A percentile compares a stretch with the other conserved stretches of the same genome.
Evolutionary conservation across 1,140 invertebrate genomes (phyloP).

Genomic region (Lasioglossum albipes): DNA sequence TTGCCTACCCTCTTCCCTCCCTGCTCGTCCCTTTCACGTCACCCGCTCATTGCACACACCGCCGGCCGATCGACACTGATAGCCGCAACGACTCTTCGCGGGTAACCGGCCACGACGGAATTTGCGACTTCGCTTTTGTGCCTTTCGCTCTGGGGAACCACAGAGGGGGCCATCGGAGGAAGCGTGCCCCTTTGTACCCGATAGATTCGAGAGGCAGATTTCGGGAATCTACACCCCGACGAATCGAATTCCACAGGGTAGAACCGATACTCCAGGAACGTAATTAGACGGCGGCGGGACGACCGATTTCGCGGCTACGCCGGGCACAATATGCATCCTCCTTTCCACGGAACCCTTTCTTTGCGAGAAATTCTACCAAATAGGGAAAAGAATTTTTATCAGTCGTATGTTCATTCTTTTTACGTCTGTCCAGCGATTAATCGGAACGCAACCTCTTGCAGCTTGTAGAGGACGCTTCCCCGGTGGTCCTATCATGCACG

Average conservation of each 20-base stretch:
- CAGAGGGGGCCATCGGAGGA: background rate
- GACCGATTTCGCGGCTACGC: background rate
- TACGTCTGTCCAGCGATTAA: no score
- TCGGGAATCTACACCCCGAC: slow-evolving; percentile 20
- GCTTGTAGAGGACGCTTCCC: no score
- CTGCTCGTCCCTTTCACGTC: slow-evolving; percentile 36
- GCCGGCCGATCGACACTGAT: slow-evolving; percentile 75
- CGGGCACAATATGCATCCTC: no score
- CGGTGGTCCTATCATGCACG: no score
- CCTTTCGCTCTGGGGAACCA: background rate
- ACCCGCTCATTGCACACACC: slow-evolving; percentile 46
- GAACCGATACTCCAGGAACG: background rate
- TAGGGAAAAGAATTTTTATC: no score
- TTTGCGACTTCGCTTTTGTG: slow-evolving; percentile 64
- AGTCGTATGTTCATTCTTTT: no score
- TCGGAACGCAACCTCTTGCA: no score
- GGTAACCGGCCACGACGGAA: slow-evolving; percentile 52
- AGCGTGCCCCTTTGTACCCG: slow-evolving; percentile 26
- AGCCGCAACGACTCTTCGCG: slow-evolving; percentile 52
- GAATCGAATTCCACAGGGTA: slow-evolving; percentile 22
- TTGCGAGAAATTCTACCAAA: no score
- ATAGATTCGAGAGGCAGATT: slow-evolving; percentile 35
- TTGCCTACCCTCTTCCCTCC: no score
- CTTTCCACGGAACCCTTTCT: no score
- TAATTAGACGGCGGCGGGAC: slow-evolving; percentile 19